Evolutionary conservation across 2,888 invertebrate genomes (phyloP).

Genomic region (Acronicta leporina): DNA sequence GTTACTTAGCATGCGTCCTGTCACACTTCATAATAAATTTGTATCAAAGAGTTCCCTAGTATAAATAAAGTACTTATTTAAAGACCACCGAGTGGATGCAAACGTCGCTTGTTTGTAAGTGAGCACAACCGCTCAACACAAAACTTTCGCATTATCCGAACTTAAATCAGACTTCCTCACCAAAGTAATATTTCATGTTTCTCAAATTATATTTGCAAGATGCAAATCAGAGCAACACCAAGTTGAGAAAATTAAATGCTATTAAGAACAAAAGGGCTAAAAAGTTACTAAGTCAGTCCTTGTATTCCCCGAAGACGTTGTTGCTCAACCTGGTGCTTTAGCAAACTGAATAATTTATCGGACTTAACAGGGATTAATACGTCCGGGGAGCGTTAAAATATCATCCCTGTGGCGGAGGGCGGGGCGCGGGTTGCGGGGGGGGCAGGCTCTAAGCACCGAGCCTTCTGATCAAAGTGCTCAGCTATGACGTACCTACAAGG

Average conservation of each 20-base stretch:
- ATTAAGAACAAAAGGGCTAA: slow-evolving; percentile 63
- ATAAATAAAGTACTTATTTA: slow-evolving; percentile 6
- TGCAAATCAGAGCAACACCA: slow-evolving; percentile 54
- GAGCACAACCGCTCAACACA: slow-evolving; percentile 15
- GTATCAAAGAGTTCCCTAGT: slow-evolving; percentile 13
- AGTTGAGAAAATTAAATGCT: slow-evolving; percentile 60
- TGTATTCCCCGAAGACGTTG: slow-evolving; percentile 45
- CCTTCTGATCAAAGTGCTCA: slow-evolving; percentile 45
- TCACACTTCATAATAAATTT: slow-evolving; percentile 21
- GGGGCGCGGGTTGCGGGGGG: not conserved
- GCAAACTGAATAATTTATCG: slow-evolving; percentile 80
- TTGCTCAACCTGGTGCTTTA: slow-evolving; percentile 42
- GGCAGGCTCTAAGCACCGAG: not conserved
- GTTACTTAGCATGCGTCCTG: not conserved
- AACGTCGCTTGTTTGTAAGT: slow-evolving; percentile 5
- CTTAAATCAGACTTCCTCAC: slow-evolving; percentile 44
- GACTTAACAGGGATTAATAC: slow-evolving; percentile 82
- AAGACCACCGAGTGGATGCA: not conserved
- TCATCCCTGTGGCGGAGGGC: slow-evolving; percentile 58
- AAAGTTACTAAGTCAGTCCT: slow-evolving; percentile 51
- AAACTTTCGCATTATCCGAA: slow-evolving; percentile 50
- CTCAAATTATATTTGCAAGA: slow-evolving; percentile 54
- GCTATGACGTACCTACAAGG: slow-evolving; percentile 18
- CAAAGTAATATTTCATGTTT: slow-evolving; percentile 59
- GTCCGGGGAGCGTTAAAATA: slow-evolving; percentile 73